A percentile compares a stretch with the other conserved stretches of the same genome.
These are phyloP conservation scores for Chondrosia reniformis DNA, from an alignment of 37 sponge, comb jelly and placozoan species.

Conservation along the genomic window DNA sequence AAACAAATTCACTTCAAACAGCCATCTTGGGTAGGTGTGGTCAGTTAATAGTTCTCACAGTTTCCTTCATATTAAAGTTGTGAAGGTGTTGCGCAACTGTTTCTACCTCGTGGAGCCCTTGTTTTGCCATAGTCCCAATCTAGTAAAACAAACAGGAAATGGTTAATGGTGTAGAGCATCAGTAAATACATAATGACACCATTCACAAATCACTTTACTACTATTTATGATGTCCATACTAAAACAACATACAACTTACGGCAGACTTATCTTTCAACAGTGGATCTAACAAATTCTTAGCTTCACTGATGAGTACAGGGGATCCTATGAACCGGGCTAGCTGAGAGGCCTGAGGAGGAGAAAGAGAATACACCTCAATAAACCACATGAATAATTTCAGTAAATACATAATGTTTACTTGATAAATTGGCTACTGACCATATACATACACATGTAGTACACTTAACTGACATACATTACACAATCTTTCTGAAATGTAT, in stretches of 20 bases:
- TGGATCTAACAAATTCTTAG: slow-evolving; percentile 43
- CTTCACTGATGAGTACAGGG: slow-evolving; percentile 33
- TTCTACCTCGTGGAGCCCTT: slow-evolving; percentile 61
- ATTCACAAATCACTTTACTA: neutral
- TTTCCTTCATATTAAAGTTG: slow-evolving; percentile 49
- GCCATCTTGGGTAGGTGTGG: neutral
- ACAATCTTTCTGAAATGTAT: neutral
- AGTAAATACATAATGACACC: neutral
- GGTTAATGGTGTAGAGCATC: neutral
- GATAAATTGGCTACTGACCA: too few species aligned
- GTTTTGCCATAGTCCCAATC: slow-evolving; percentile 21
- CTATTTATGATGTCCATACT: neutral
- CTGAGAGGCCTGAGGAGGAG: slow-evolving; percentile 18
- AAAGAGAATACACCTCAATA: too few species aligned
- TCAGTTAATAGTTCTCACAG: slow-evolving; percentile 23
- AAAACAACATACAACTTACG: neutral
- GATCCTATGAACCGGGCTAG: slow-evolving; percentile 22
- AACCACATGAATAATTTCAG: too few species aligned
- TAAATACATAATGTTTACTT: too few species aligned
- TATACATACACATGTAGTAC: too few species aligned
- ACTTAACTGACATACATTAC: too few species aligned
- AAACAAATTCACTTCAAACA: neutral
- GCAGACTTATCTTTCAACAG: slow-evolving; percentile 40
- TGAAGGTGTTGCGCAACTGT: slow-evolving; percentile 33
- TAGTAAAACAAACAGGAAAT: neutral